Conservation (phyloP, 2,797 vertebrate species). For the Darevskia nairensis region DNA sequence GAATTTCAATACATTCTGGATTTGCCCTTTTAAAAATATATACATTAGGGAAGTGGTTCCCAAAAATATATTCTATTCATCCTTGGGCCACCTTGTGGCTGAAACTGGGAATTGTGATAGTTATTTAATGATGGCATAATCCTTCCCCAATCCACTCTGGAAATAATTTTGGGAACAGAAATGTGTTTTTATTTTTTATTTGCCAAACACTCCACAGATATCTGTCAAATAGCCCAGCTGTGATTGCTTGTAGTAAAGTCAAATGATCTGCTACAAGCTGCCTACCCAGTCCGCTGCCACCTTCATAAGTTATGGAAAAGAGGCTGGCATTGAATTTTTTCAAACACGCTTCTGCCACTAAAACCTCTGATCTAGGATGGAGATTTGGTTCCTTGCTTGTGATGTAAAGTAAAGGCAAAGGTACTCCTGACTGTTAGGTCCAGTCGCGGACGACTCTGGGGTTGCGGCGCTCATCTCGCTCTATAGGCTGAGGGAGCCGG, state of each 20-base stretch:
- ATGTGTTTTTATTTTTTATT: background rate
- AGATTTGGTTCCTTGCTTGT: background rate
- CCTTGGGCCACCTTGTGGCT: background rate
- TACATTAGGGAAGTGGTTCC: background rate
- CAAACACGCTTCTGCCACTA: background rate
- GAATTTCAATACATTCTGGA: background rate
- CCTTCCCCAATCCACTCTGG: background rate
- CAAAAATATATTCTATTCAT: background rate
- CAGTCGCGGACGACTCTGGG: no score
- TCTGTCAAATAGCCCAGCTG: background rate
- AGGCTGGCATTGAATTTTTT: background rate
- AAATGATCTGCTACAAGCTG: background rate
- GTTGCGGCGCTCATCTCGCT: no score
- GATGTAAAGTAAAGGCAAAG: no score
- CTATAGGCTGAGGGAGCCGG: no score
- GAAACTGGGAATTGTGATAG: background rate
- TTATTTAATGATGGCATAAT: background rate
- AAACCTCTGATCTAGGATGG: background rate
- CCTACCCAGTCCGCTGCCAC: no score
- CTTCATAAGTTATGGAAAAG: background rate
- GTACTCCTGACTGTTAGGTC: no score
- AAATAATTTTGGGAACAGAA: background rate
- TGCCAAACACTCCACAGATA: background rate
- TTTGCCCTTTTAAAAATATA: background rate
- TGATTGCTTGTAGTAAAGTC: background rate